Percentiles rank a stretch among this genome's conserved stretches.
Evolutionary conservation across 2,888 invertebrate genomes (phyloP).

Genomic region (Phasia obesa): DNA sequence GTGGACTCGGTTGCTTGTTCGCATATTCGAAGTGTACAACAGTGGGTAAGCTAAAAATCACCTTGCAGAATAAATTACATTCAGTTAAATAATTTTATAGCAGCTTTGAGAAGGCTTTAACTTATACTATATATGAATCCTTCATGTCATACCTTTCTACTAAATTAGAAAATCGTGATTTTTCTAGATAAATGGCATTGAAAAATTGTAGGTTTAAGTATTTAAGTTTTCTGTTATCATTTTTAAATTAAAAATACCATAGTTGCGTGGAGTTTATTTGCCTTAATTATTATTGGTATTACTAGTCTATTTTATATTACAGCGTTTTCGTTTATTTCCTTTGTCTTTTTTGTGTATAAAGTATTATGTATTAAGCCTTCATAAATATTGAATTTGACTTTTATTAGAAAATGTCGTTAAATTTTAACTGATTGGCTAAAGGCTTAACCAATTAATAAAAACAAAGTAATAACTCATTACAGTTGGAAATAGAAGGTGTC

Average conservation of each 20-base stretch:
- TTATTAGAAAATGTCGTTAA: constrained; percentile 51
- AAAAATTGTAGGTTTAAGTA: too few relatives aligned
- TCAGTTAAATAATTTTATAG: too few relatives aligned
- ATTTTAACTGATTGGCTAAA: constrained; percentile 46
- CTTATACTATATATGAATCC: too few relatives aligned
- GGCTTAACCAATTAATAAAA: constrained; percentile 3
- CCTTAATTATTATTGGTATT: background rate
- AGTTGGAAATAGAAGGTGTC: background rate
- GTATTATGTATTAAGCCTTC: background rate
- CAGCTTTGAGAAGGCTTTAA: too few relatives aligned
- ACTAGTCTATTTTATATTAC: background rate
- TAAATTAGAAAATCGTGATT: too few relatives aligned
- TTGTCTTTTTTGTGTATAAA: background rate
- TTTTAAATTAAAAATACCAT: background rate
- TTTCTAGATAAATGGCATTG: too few relatives aligned
- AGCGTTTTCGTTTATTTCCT: background rate
- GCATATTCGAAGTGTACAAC: too few relatives aligned
- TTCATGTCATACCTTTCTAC: too few relatives aligned
- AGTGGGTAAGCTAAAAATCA: too few relatives aligned
- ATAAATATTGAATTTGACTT: constrained; percentile 19
- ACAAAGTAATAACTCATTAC: background rate
- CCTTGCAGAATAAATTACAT: too few relatives aligned
- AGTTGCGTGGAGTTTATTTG: background rate
- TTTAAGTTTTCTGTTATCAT: background rate
- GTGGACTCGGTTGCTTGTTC: too few relatives aligned